These are phyloP conservation scores for Sesamia inferens DNA, from an alignment of 2,888 invertebrate genomes.

Conservation along the genomic window DNA sequence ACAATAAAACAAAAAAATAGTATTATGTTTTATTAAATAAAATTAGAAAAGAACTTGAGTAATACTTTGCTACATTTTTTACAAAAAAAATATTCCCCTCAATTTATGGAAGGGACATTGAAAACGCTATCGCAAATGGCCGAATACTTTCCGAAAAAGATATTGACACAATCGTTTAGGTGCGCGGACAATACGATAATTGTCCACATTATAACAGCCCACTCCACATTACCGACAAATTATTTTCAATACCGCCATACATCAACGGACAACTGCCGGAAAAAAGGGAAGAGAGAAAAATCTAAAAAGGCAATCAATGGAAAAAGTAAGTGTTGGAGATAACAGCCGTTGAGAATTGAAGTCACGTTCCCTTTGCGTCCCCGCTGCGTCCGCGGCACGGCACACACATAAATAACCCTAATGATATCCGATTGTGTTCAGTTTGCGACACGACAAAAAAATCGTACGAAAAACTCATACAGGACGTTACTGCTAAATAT, in stretches of 20 bases:
- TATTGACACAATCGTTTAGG: slow-evolving; percentile 47
- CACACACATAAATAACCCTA: slow-evolving; percentile 86
- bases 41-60: too few species aligned
- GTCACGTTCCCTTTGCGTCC: slow-evolving; percentile 79
- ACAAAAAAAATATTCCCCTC: slow-evolving; percentile 1
- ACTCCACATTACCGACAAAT: slow-evolving; percentile 51
- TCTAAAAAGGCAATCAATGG: slow-evolving; percentile 71
- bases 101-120: slow-evolving; percentile 34
- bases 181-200: slow-evolving; percentile 54
- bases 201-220: slow-evolving; percentile 55
- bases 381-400: slow-evolving; percentile 79
- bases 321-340: slow-evolving; percentile 73
- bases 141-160: slow-evolving; percentile 45
- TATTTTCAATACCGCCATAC: slow-evolving; percentile 63
- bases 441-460: slow-evolving; percentile 72
- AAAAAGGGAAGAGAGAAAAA: slow-evolving; percentile 57
- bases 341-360: slow-evolving; percentile 75
- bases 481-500: slow-evolving; percentile 62
- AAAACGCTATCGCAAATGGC: slow-evolving; percentile 41
- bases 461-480: slow-evolving; percentile 59
- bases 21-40: too few species aligned
- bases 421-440: slow-evolving; percentile 86
- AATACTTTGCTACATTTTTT: not conserved
- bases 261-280: slow-evolving; percentile 58
- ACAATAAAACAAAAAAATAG: too few species aligned